These are phyloP conservation scores for Eulemur rubriventer DNA, from an alignment of 2,797 vertebrate species.

Conservation along the genomic window DNA sequence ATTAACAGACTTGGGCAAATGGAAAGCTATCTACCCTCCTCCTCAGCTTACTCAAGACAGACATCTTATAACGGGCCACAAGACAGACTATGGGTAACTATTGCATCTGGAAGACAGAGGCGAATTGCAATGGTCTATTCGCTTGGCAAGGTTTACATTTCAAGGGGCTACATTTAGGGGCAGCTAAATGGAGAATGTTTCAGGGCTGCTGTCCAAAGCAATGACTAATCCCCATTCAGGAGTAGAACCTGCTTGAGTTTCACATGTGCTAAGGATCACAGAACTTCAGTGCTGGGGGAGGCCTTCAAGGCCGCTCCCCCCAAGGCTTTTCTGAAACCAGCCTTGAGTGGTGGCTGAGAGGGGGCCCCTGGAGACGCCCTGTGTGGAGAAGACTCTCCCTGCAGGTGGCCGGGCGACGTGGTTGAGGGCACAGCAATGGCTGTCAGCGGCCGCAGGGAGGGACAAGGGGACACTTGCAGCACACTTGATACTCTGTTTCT, in stretches of 20 bases:
- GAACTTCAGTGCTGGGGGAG: background rate
- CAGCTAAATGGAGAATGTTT: background rate
- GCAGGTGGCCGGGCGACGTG: background rate
- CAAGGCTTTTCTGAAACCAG: background rate
- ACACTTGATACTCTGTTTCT: background rate
- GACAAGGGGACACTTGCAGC: no score
- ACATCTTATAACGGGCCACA: background rate
- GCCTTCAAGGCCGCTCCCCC: no score
- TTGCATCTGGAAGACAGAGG: background rate
- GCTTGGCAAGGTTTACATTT: background rate
- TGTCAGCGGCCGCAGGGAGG: background rate
- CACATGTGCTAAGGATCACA: rapidly evolving
- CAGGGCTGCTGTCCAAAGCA: background rate
- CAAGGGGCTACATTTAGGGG: background rate
- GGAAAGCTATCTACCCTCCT: background rate
- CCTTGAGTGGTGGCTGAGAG: background rate
- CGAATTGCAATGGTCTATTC: background rate
- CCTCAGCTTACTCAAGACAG: background rate
- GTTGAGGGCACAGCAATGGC: rapidly evolving
- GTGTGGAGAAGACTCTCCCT: rapidly evolving
- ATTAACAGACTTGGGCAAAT: background rate
- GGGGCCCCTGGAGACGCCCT: rapidly evolving
- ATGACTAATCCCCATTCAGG: background rate
- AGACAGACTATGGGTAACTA: background rate
- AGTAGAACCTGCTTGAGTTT: background rate